These are phyloP conservation scores for Poeciliopsis prolifica DNA, from an alignment of 2,113 vertebrate species.

Conservation along the genomic window DNA sequence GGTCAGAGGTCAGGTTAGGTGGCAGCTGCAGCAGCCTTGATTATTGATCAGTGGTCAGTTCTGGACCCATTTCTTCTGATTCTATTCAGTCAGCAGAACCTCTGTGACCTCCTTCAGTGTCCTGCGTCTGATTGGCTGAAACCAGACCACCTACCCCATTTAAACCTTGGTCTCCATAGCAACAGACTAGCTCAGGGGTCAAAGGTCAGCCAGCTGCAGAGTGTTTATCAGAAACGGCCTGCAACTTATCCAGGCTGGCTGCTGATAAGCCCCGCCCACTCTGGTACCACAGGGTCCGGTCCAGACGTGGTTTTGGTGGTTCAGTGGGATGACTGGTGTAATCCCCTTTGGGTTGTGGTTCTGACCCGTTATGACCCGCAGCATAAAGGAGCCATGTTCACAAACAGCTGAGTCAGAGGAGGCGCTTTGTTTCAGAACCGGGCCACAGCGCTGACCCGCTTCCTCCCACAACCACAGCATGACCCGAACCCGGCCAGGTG, in stretches of 20 bases:
- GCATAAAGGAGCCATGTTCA: background rate
- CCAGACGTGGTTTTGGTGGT: background rate
- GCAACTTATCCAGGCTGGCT: conserved; percentile 9
- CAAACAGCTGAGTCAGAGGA: background rate
- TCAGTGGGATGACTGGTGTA: conserved; percentile 3
- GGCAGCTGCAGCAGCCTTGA: too few relatives aligned
- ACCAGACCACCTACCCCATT: background rate
- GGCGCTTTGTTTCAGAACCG: background rate
- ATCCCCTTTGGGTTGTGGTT: conserved; percentile 6
- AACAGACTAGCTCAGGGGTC: background rate
- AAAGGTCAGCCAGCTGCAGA: background rate
- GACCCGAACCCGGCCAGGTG: background rate
- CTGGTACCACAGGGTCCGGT: background rate
- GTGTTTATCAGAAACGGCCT: background rate
- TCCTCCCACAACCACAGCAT: too few relatives aligned
- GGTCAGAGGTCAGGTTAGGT: background rate
- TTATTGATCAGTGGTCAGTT: too few relatives aligned
- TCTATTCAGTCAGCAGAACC: too few relatives aligned
- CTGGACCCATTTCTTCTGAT: too few relatives aligned
- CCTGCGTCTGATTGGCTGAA: too few relatives aligned
- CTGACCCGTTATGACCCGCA: conserved; percentile 1
- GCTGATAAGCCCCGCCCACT: conserved; percentile 37
- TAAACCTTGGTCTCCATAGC: background rate
- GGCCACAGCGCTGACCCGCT: background rate
- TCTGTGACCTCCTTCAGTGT: too few relatives aligned